Base-by-base conservation (phyloP, 2,888 invertebrate genomes). In the Epistrophella euchroma region DNA sequence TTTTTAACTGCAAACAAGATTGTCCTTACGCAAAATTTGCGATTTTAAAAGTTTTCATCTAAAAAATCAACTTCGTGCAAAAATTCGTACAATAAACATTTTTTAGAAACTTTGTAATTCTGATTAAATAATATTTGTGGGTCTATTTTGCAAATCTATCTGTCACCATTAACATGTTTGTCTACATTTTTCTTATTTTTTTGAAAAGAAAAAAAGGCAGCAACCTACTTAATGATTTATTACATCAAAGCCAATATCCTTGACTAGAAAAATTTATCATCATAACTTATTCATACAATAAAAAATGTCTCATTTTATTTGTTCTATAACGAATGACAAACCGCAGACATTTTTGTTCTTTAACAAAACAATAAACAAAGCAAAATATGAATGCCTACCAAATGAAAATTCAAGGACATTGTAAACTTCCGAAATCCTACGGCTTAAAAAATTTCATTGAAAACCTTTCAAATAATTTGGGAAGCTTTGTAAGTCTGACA, bases 331-430 rank as follows among this genome's bases (percentile, higher is more conserved):
- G 45, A 72, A 52, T 35, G 55, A 55, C 55, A 70, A 37, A 43
- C 62, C 35, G 45, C 64, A 78, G 72, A 78, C 78, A 72, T 64
- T 2, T 62, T 35, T 45, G 28, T 28, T 43, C 43, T 62, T 60
- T 28, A 70, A 50, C 11, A 4, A 22, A 68, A 5, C 0, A 37
- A 35, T 17, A 35, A 50, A 32, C 10, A 11, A 58, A 5, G 1
- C 4, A 13, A 17, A 58, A 11, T 37, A 37, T 10, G 28, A 40
- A 15, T 17, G 22, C n/a, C n/a, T n/a, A n/a, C 13, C 11, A 58
- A 58, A 22, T 37, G n/a, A 28, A 62, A 62, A 70, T 56, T 81
- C 71, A 76, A 81, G 81, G 76, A 81, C 76, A 81, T 71, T 40
- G 40, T 35, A 47, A 81, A 71, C 68, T 62, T 68, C 37, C 45